These are phyloP conservation scores for Murina feae DNA, from an alignment of 2,113 vertebrate genomes.

Conservation along the genomic window DNA sequence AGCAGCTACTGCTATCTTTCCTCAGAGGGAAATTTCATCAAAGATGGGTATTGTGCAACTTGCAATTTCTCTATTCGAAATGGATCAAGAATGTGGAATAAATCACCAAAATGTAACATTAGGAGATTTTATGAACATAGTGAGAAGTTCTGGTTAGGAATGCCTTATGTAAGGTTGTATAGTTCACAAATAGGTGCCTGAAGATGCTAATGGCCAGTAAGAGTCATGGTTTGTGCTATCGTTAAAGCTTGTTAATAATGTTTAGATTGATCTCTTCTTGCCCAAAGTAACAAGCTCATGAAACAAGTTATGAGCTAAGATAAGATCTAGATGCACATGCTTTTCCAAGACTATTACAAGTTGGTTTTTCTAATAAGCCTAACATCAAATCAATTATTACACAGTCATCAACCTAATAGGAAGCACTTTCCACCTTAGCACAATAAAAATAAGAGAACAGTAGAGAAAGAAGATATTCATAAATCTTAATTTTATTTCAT, in stretches of 20 bases:
- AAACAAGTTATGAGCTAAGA: not conserved
- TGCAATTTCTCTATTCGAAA: not conserved
- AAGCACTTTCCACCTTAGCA: not conserved
- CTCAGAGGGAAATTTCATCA: not conserved
- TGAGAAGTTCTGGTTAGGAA: too few species aligned
- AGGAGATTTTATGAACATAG: not conserved
- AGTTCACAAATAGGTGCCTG: rapidly evolving
- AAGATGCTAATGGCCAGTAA: rapidly evolving
- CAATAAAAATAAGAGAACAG: not conserved
- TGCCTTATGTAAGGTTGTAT: rapidly evolving
- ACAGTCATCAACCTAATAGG: too few species aligned
- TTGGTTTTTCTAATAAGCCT: conserved; percentile 3
- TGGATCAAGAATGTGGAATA: rapidly evolving
- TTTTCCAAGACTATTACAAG: not conserved
- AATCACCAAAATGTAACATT: not conserved
- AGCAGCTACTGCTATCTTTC: rapidly evolving
- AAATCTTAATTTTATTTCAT: not conserved
- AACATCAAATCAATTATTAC: not conserved
- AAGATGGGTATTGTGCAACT: too few species aligned
- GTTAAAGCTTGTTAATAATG: not conserved
- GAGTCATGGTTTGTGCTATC: rapidly evolving
- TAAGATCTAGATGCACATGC: not conserved
- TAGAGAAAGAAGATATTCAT: not conserved
- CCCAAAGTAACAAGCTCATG: not conserved
- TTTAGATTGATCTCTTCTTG: not conserved